phyloP scores from a whole-genome alignment of 1,140 invertebrate genomes.

The silkworm (Bombyx mori) region ASM3026992v2 NC_085127.1:5877501-5878000 shows the following conservation, averaged over 20 bases:
- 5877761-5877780: slow-evolving; percentile 67
- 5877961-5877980: slow-evolving; percentile 15
- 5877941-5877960: slow-evolving; percentile 42
- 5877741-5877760: slow-evolving; percentile 37
- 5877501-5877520: slow-evolving; percentile 34
- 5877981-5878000: slow-evolving; percentile 8
- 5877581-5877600: slow-evolving; percentile 39
- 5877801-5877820: slow-evolving; percentile 66
- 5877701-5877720: slow-evolving; percentile 36
- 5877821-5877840: slow-evolving; percentile 67
- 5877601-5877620: slow-evolving; percentile 25
- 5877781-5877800: slow-evolving; percentile 65
- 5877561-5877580: slow-evolving; percentile 66
- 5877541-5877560: slow-evolving; percentile 41
- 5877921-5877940: slow-evolving; percentile 43
- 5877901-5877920: slow-evolving; percentile 42
- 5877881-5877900: slow-evolving; percentile 46
- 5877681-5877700: slow-evolving; percentile 48
- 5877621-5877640: slow-evolving; percentile 60
- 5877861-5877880: slow-evolving; percentile 48
- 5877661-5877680: slow-evolving; percentile 51
- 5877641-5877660: slow-evolving; percentile 26
- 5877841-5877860: slow-evolving; percentile 61
- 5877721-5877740: slow-evolving; percentile 22
- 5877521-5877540: slow-evolving; percentile 49